phyloP scores from a whole-genome alignment of 1,140 invertebrate genomes.

The Drosophila mauritiana region DNA sequence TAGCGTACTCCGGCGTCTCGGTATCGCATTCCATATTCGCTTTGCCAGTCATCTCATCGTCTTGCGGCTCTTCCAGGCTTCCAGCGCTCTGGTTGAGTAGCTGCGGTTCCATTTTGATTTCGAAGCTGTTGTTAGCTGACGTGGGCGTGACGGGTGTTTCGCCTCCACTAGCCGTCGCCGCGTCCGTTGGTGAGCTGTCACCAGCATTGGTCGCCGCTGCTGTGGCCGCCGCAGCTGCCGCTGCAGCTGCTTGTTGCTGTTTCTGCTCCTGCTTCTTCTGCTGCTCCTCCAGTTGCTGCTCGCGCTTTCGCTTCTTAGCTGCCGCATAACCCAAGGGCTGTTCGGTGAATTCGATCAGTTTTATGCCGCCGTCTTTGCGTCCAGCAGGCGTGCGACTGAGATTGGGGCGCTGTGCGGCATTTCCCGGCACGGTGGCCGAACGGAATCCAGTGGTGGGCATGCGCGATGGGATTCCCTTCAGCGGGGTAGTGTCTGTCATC shows the following conservation, averaged over 20 bases:
- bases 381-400: constrained; percentile 86
- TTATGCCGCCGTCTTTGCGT: constrained; percentile 95
- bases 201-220: constrained; percentile 54
- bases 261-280: constrained; percentile 89
- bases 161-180: constrained; percentile 24
- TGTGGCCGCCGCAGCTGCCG: constrained; percentile 69
- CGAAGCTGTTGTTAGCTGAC: constrained; percentile 69
- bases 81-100: constrained; percentile 64
- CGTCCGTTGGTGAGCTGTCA: constrained; percentile 60
- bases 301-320: constrained; percentile 87
- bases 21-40: constrained; percentile 80
- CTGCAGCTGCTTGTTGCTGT: constrained; percentile 85
- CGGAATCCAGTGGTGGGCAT: constrained; percentile 88
- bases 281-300: constrained; percentile 91
- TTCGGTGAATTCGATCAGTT: constrained; percentile 96
- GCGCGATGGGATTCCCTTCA: constrained; percentile 95
- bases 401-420: constrained; percentile 85
- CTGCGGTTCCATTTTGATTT: constrained; percentile 75
- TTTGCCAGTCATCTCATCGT: constrained; percentile 75
- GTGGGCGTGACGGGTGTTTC: constrained; percentile 70
- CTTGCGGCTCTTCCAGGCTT: constrained; percentile 59
- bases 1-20: constrained; percentile 80
- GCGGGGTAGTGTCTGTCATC: constrained; percentile 97
- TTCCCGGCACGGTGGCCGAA: constrained; percentile 85
- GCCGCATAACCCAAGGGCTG: constrained; percentile 91